phyloP scores from a whole-genome alignment of 1,140 invertebrate genomes.

The Holotrichia oblita region DNA sequence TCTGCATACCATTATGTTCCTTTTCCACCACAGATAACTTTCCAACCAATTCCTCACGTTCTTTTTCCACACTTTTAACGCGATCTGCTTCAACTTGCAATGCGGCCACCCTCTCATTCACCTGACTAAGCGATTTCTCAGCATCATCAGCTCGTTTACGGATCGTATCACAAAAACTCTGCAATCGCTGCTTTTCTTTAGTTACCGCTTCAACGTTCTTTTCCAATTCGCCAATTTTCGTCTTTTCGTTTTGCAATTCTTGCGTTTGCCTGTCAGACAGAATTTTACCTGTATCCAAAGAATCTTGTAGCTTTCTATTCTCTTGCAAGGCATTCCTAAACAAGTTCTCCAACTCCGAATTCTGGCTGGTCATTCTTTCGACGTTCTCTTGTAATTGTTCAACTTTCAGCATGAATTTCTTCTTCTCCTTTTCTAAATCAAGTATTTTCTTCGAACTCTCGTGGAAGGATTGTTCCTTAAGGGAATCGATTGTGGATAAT shows the following conservation, averaged over 20 bases:
- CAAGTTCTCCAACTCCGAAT: conserved; percentile 80
- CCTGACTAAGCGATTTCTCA: conserved; percentile 70
- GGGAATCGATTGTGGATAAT: conserved; percentile 80
- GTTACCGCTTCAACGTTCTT: conserved; percentile 74
- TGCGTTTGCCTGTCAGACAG: conserved; percentile 75
- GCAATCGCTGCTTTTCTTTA: conserved; percentile 80
- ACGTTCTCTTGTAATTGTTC: conserved; percentile 80
- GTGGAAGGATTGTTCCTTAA: conserved; percentile 83
- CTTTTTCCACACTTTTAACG: conserved; percentile 66
- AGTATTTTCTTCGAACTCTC: conserved; percentile 83
- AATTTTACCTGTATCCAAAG: conserved; percentile 75
- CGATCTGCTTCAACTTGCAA: conserved; percentile 68
- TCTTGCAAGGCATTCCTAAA: conserved; percentile 83
- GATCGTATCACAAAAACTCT: conserved; percentile 77
- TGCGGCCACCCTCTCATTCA: conserved; percentile 69
- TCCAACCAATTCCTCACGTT: conserved; percentile 65
- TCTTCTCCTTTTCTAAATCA: conserved; percentile 94
- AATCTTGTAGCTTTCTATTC: conserved; percentile 80
- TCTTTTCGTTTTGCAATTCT: conserved; percentile 75
- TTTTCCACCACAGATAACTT: conserved; percentile 72
- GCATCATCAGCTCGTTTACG: conserved; percentile 78
- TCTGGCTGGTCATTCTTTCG: conserved; percentile 77
- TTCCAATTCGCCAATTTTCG: conserved; percentile 75
- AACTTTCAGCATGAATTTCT: conserved; percentile 82
- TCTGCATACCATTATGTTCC: conserved; percentile 75